Conservation (phyloP, 2,113 vertebrate species). For the Cyrtonyx montezumae region DNA sequence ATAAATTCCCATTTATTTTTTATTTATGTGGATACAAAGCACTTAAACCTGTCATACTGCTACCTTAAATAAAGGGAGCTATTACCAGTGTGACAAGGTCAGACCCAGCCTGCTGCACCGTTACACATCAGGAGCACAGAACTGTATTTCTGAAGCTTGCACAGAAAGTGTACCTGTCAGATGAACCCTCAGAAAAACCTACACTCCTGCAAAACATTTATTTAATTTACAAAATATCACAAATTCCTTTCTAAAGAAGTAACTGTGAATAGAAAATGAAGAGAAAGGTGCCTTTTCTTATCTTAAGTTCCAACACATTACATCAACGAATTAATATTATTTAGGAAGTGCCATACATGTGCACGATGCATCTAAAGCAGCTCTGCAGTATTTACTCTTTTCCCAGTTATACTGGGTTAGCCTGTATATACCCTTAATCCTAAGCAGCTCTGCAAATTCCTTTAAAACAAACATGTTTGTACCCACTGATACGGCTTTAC, state of each 20-base stretch:
- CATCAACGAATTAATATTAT: not conserved
- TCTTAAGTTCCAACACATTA: not conserved
- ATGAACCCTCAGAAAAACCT: not conserved
- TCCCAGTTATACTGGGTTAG: not conserved
- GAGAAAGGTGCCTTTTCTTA: constrained; percentile 1
- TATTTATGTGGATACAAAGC: not conserved
- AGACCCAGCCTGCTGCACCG: not conserved
- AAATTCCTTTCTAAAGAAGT: not conserved
- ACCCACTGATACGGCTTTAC: not conserved
- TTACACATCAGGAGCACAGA: not conserved
- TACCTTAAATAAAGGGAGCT: not conserved
- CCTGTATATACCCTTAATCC: constrained; percentile 9
- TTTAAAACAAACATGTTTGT: not conserved
- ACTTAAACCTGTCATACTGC: not conserved
- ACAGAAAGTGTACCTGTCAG: not conserved
- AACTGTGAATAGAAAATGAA: not conserved
- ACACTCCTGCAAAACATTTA: not conserved
- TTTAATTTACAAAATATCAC: constrained; percentile 4
- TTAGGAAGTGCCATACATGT: not conserved
- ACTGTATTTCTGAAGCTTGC: not conserved
- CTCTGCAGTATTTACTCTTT: not conserved
- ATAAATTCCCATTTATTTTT: not conserved
- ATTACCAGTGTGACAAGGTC: not conserved
- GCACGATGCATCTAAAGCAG: constrained; percentile 6
- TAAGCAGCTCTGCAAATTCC: not conserved